Percentiles rank a stretch among this genome's conserved stretches.
Conservation (phyloP, 1,140 invertebrate genomes). For the Bombus pyrosoma region DNA sequence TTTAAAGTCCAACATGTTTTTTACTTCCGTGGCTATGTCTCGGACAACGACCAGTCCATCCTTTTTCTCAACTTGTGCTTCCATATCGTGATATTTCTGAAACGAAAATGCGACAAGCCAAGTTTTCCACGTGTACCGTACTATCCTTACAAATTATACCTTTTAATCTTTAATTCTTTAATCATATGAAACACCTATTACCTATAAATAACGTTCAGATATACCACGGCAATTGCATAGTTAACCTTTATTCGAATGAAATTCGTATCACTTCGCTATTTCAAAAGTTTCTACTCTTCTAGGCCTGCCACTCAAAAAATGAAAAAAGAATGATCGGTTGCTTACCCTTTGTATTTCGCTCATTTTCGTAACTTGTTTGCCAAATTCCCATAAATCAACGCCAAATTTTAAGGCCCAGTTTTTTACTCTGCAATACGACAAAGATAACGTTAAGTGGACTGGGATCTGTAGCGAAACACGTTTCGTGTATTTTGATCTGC, state of each 20-base stretch:
- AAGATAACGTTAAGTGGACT: conserved; percentile 23
- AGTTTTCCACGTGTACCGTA: neutral
- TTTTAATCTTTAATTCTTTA: too few species aligned
- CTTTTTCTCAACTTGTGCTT: conserved; percentile 88
- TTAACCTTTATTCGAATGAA: too few species aligned
- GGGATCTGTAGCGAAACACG: neutral
- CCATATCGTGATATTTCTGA: conserved; percentile 90
- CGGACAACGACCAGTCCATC: conserved; percentile 92
- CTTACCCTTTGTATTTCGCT: conserved; percentile 93
- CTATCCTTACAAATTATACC: neutral
- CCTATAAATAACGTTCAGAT: too few species aligned
- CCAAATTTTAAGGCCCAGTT: conserved; percentile 96
- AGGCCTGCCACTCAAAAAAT: too few species aligned
- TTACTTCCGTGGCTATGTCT: conserved; percentile 92
- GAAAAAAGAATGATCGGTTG: conserved; percentile 42
- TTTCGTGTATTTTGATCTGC: neutral
- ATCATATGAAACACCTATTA: too few species aligned
- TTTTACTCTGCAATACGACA: conserved; percentile 89
- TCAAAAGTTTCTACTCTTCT: too few species aligned
- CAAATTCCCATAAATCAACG: conserved; percentile 94
- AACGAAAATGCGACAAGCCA: neutral
- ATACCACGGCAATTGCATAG: too few species aligned
- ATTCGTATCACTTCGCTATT: neutral
- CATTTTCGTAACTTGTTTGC: conserved; percentile 93
- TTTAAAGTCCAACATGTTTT: conserved; percentile 95